Percentiles rank a stretch among this genome's conserved stretches.
phyloP scores from a whole-genome alignment of 2,797 vertebrate genomes.

The Kryptolebias ocellatus region DNA sequence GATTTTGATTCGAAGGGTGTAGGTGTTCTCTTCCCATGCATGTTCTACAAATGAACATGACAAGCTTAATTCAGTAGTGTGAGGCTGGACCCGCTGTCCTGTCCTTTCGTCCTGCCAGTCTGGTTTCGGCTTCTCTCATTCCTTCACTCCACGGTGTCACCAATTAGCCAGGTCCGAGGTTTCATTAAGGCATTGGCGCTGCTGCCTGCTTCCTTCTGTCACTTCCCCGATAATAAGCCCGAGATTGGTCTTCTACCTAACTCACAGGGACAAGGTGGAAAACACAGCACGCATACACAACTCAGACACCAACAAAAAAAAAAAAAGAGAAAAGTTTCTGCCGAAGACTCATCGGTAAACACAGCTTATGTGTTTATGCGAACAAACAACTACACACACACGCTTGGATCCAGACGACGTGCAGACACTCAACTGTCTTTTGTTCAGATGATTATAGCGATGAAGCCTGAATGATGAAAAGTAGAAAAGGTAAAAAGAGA shows the following conservation, averaged over 20 bases:
- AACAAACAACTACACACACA: slow-evolving; percentile 46
- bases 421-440: slow-evolving; percentile 57
- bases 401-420: slow-evolving; percentile 58
- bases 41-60: slow-evolving; percentile 75
- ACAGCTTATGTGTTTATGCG: slow-evolving; percentile 31
- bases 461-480: slow-evolving; percentile 59
- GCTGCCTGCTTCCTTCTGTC: slow-evolving; percentile 70
- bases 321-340: not conserved
- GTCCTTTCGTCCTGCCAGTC: slow-evolving; percentile 58
- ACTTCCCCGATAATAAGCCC: slow-evolving; percentile 80
- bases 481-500: slow-evolving; percentile 19
- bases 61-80: slow-evolving; percentile 66
- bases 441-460: slow-evolving; percentile 69
- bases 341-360: slow-evolving; percentile 23
- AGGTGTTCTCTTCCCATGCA: slow-evolving; percentile 40
- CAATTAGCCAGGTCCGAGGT: slow-evolving; percentile 82
- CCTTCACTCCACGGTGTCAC: slow-evolving; percentile 82
- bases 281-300: slow-evolving; percentile 6
- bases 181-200: slow-evolving; percentile 85
- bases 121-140: slow-evolving; percentile 70
- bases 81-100: slow-evolving; percentile 64
- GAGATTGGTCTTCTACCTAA: slow-evolving; percentile 61
- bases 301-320: slow-evolving; percentile 11
- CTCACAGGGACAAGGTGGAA: slow-evolving; percentile 37
- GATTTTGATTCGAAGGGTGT: slow-evolving; percentile 50